These are phyloP conservation scores for Diacarnus erythraeanus DNA, from an alignment of 37 sponge, comb jelly and placozoan genomes.

Conservation along the genomic window DNA sequence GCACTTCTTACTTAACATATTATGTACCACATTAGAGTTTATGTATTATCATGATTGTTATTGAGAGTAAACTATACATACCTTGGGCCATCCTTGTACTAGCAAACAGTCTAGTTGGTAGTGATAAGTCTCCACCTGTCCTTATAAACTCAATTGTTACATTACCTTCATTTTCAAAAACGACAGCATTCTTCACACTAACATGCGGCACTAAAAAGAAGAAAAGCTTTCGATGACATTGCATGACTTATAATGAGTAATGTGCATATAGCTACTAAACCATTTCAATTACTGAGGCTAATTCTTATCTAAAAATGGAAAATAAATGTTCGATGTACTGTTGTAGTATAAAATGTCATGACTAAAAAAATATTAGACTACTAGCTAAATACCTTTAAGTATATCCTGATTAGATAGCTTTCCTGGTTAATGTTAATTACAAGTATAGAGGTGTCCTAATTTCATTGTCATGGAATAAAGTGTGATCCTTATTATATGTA, in stretches of 20 bases:
- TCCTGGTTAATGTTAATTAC: background rate
- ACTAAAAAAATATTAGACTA: background rate
- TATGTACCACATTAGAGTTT: no score
- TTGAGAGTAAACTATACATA: background rate
- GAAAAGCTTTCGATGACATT: no score
- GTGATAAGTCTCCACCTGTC: conserved; percentile 11
- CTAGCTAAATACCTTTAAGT: background rate
- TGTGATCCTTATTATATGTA: no score
- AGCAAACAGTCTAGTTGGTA: background rate
- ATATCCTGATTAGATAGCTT: background rate
- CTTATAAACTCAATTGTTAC: background rate
- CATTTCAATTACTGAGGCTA: background rate
- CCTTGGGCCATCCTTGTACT: background rate
- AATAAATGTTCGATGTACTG: background rate
- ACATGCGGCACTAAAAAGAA: conserved; percentile 6
- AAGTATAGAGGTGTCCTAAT: no score
- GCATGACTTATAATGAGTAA: no score
- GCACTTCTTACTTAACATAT: no score
- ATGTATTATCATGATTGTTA: no score
- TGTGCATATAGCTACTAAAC: no score
- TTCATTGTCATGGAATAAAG: no score
- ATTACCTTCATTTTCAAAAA: conserved; percentile 29
- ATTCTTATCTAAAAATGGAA: background rate
- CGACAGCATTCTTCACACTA: background rate
- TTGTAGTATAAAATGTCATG: no score